Evolutionary conservation across 2,797 vertebrate species (phyloP).

Genomic region (Hemibagrus guttatus): DNA sequence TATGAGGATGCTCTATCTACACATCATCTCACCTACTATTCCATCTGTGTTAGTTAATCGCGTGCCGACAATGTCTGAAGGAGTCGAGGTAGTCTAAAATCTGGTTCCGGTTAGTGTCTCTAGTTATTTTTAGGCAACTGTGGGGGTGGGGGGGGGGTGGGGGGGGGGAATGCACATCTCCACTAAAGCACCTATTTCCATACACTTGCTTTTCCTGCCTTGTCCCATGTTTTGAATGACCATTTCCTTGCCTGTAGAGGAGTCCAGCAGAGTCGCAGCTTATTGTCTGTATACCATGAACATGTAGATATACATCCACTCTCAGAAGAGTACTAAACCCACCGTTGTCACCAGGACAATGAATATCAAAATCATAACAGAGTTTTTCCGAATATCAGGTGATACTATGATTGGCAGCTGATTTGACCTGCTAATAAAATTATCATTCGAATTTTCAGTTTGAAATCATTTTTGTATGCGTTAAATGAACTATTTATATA

Average conservation of each 20-base stretch:
- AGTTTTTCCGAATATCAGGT: not conserved
- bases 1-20: not conserved
- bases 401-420: not conserved
- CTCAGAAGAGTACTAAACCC: not conserved
- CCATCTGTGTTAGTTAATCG: not conserved
- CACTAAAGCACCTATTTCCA: constrained; percentile 9
- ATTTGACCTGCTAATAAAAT: too few species aligned
- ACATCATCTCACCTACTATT: not conserved
- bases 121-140: constrained; percentile 27
- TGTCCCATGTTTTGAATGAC: not conserved
- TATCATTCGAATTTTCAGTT: not conserved
- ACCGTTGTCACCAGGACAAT: not conserved
- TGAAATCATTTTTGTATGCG: not conserved
- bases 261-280: not conserved
- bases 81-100: not conserved
- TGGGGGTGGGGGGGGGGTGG: too few species aligned
- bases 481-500: not conserved
- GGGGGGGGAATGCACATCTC: not conserved
- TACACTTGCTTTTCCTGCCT: constrained; percentile 16
- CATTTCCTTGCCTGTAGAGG: constrained; percentile 1
- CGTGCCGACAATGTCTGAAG: not conserved
- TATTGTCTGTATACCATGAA: not conserved
- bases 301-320: too few species aligned
- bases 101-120: constrained; percentile 1
- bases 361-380: not conserved